phyloP scores from a whole-genome alignment of 2,888 invertebrate species.

The Ephialtes manifestator region DNA sequence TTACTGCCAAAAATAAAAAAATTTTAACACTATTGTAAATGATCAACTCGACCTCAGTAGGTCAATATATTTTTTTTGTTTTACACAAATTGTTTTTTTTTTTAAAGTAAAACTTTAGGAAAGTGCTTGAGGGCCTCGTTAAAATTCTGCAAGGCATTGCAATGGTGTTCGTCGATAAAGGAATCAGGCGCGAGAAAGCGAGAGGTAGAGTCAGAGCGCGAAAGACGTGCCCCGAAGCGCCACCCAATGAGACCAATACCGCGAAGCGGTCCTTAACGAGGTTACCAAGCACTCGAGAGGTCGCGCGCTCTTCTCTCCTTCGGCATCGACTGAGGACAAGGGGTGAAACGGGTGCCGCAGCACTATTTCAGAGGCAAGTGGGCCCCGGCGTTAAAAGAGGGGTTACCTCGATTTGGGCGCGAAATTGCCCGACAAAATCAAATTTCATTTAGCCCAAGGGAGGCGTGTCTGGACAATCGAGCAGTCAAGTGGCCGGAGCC shows the following conservation, averaged over 20 bases:
- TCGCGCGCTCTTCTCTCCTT: conserved; percentile 58
- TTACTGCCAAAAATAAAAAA: no score
- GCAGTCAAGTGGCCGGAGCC: conserved; percentile 84
- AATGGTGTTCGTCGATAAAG: conserved; percentile 30
- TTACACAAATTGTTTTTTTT: neutral
- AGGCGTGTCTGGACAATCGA: conserved; percentile 86
- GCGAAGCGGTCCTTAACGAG: conserved; percentile 82
- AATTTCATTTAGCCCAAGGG: conserved; percentile 84
- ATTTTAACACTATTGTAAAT: no score
- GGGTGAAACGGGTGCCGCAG: conserved; percentile 9
- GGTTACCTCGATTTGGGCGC: conserved; percentile 83
- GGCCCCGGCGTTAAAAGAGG: conserved; percentile 44
- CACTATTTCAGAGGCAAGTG: conserved; percentile 36
- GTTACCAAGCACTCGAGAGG: conserved; percentile 78
- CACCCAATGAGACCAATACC: conserved; percentile 82
- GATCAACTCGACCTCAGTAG: neutral
- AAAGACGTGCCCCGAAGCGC: conserved; percentile 65
- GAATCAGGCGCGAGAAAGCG: conserved; percentile 25
- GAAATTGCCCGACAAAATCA: conserved; percentile 86
- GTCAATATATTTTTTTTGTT: neutral
- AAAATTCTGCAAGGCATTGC: conserved; percentile 39
- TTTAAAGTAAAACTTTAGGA: conserved; percentile 1
- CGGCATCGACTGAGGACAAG: conserved; percentile 45
- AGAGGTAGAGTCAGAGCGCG: conserved; percentile 38
- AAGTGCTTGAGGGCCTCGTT: conserved; percentile 42